phyloP scores from a whole-genome alignment of 2,113 vertebrate genomes.

The Oophaga pumilio region DNA sequence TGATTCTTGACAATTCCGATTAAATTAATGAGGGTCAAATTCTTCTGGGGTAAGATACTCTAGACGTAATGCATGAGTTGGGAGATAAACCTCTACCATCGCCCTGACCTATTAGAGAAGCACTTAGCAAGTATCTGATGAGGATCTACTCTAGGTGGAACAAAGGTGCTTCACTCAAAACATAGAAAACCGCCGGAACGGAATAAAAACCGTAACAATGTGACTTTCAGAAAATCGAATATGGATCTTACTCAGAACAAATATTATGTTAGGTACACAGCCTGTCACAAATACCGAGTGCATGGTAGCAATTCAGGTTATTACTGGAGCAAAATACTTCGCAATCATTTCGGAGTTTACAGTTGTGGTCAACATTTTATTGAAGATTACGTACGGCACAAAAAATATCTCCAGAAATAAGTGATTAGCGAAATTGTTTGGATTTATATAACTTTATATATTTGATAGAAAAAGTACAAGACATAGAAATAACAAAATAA shows the following conservation, averaged over 20 bases:
- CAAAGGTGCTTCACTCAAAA: not conserved
- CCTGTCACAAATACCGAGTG: too few relatives aligned
- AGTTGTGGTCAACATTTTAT: too few relatives aligned
- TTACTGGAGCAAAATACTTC: not conserved
- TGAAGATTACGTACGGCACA: too few relatives aligned
- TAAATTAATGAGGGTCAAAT: constrained; percentile 73
- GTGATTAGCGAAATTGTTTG: too few relatives aligned
- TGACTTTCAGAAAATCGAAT: constrained; percentile 7
- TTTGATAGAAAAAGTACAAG: too few relatives aligned
- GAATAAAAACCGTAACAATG: not conserved
- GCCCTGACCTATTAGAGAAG: constrained; percentile 14
- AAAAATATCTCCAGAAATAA: too few relatives aligned
- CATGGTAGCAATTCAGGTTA: not conserved
- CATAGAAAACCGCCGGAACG: not conserved
- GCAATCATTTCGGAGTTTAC: not conserved
- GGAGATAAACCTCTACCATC: constrained; percentile 56
- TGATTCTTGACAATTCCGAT: constrained; percentile 73
- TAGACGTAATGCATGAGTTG: constrained; percentile 59
- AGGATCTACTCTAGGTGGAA: not conserved
- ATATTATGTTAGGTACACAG: too few relatives aligned
- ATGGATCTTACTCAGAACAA: not conserved
- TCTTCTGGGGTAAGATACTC: constrained; percentile 66
- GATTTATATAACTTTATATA: too few relatives aligned
- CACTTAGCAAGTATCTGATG: constrained; percentile 39
- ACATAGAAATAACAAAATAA: too few relatives aligned